These are phyloP conservation scores for Plebejus melissa DNA, from an alignment of 2,888 invertebrate genomes.

Conservation along the genomic window DNA sequence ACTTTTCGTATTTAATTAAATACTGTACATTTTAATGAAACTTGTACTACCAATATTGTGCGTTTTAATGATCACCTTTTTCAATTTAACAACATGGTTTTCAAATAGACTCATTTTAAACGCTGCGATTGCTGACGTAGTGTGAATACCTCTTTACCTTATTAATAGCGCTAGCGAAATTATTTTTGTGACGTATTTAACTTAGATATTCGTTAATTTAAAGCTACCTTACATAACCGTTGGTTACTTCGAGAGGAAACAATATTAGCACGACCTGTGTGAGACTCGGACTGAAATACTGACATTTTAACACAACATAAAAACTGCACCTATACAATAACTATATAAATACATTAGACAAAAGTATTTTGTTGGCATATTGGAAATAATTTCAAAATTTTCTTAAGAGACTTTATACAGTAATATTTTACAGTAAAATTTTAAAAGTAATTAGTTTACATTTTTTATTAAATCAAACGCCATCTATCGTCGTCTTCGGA, in stretches of 20 bases:
- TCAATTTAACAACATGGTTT: not conserved
- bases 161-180: slow-evolving; percentile 6
- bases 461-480: no score
- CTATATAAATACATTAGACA: not conserved
- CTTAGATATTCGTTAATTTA: slow-evolving; percentile 17
- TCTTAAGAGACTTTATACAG: not conserved
- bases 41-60: not conserved
- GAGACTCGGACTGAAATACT: not conserved
- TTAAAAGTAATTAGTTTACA: not conserved
- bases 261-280: not conserved
- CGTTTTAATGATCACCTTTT: not conserved
- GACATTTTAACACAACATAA: not conserved
- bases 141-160: not conserved
- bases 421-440: not conserved
- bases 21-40: not conserved
- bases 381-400: not conserved
- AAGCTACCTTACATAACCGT: slow-evolving; percentile 21
- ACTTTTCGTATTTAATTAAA: not conserved
- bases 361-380: not conserved
- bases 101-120: not conserved
- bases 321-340: not conserved
- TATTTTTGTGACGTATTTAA: slow-evolving; percentile 13
- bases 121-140: not conserved
- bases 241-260: not conserved
- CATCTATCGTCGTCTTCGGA: no score